Base-by-base conservation (phyloP, 2,888 invertebrate genomes). In the Ochropleura plecta region DNA sequence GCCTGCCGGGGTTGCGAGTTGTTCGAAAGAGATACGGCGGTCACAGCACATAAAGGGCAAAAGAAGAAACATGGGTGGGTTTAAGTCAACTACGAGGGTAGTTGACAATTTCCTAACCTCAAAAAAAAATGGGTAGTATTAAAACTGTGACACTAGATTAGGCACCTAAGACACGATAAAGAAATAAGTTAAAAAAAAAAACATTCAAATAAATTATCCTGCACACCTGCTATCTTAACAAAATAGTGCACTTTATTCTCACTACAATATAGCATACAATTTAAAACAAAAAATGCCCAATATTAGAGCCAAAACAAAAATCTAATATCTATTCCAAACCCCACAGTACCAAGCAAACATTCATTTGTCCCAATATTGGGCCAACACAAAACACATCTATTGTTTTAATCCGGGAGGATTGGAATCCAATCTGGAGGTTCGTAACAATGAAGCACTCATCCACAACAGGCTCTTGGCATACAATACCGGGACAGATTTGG, bases 401-500 rank as follows among this genome's bases (percentile, higher is more conserved):
- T 72, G 62, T 70, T 60, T 30, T 72, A 81, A 81, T 81, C 73
- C 72, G 30, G 42, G 55, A 63, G 78, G 78, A 81, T 78, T 78
- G 53, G 12, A 76, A 84, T 80, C 66, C 78, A 83, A 84, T 83
- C 78, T 84, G 40, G 70, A 76, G 70, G 67, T 60, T 60, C 60
- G 60, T 59, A 62, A 81, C 85, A 81, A 83, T 84, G 83, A 81
- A 81, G 51, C 60, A 70, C 53, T 71, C 70, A 42, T 57, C 71
- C 65, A 74, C 57, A 70, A 80, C 67, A 72, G 67, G 66, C 75
- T 74, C 65, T 62, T 68, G n/a, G 78, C 59, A 70, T 53, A 77
- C 78, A 77, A 73, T 81, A 78, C 44, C 7, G 16, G n/a, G 48
- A 67, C 57, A 66, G 70, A 72, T 72, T 76, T 69, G 42, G 42